phyloP scores from a whole-genome alignment of 1,140 invertebrate species.

The Lordiphosa stackelbergi region DNA sequence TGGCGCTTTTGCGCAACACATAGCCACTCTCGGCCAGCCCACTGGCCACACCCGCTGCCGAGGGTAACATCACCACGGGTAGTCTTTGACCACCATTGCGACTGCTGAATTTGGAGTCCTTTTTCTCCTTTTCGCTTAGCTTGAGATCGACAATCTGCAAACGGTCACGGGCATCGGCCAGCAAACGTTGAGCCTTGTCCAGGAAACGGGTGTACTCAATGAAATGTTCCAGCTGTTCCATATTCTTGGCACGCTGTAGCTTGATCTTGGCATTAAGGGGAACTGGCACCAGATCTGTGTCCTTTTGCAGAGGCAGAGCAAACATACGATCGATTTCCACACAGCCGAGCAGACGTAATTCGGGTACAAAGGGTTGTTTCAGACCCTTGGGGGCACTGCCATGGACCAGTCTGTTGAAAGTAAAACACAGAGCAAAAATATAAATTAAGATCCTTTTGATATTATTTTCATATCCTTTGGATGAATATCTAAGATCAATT shows the following conservation, averaged over 20 bases:
- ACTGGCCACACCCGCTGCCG: slow-evolving; percentile 74
- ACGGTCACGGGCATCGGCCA: slow-evolving; percentile 89
- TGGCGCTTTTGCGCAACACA: slow-evolving; percentile 84
- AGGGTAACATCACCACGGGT: slow-evolving; percentile 77
- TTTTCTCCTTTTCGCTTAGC: slow-evolving; percentile 81
- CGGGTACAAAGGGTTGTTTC: slow-evolving; percentile 88
- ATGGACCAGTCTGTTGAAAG: slow-evolving; percentile 84
- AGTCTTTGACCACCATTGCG: slow-evolving; percentile 60
- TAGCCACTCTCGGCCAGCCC: slow-evolving; percentile 78
- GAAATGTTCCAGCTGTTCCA: slow-evolving; percentile 86
- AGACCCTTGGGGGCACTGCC: slow-evolving; percentile 88
- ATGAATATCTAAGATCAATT: too few relatives aligned
- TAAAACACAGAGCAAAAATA: too few relatives aligned
- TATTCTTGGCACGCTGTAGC: slow-evolving; percentile 89
- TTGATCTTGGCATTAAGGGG: slow-evolving; percentile 92
- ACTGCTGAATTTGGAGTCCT: slow-evolving; percentile 75
- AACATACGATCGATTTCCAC: slow-evolving; percentile 91
- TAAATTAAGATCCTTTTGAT: too few relatives aligned
- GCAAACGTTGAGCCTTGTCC: slow-evolving; percentile 87
- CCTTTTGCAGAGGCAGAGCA: slow-evolving; percentile 88
- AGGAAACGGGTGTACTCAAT: slow-evolving; percentile 89
- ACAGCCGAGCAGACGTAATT: slow-evolving; percentile 88
- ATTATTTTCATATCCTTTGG: too few relatives aligned
- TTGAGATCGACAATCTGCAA: slow-evolving; percentile 88
- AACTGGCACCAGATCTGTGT: slow-evolving; percentile 87